Conservation (phyloP, 2,888 invertebrate species). For the Capitulum mitella region DNA sequence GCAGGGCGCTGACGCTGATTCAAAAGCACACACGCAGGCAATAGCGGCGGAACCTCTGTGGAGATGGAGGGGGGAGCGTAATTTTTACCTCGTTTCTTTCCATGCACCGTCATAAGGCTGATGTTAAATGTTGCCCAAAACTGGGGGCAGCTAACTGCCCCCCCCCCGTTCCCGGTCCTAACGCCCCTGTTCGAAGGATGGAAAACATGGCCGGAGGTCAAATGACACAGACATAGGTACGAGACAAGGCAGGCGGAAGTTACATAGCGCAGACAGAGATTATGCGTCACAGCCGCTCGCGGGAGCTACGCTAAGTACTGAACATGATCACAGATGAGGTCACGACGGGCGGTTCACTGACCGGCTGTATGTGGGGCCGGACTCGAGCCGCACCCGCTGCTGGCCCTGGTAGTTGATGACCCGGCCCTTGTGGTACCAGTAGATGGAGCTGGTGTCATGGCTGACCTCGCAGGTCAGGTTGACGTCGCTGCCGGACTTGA, state of each 20-base stretch:
- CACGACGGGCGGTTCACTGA: neutral
- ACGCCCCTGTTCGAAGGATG: neutral
- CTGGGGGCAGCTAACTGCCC: no score
- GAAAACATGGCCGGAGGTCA: neutral
- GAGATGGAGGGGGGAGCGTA: no score
- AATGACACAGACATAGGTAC: no score
- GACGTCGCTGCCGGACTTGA: conserved; percentile 82
- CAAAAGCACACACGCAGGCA: no score
- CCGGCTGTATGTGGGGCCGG: neutral
- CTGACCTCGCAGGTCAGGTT: conserved; percentile 65
- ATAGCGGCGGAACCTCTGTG: no score
- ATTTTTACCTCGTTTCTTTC: no score
- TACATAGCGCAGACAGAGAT: no score
- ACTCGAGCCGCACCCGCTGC: conserved; percentile 49
- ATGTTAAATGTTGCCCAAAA: no score
- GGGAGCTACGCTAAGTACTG: neutral
- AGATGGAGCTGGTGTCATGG: conserved; percentile 49
- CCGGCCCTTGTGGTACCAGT: conserved; percentile 52
- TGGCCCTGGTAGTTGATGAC: conserved; percentile 54
- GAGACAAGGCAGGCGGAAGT: no score
- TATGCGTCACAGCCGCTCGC: neutral
- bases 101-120: no score
- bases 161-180: neutral
- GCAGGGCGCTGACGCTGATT: no score
- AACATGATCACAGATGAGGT: neutral